These are phyloP conservation scores for Acanthosepion esculentum DNA, from an alignment of 2,888 invertebrate species.

Conservation along the genomic window DNA sequence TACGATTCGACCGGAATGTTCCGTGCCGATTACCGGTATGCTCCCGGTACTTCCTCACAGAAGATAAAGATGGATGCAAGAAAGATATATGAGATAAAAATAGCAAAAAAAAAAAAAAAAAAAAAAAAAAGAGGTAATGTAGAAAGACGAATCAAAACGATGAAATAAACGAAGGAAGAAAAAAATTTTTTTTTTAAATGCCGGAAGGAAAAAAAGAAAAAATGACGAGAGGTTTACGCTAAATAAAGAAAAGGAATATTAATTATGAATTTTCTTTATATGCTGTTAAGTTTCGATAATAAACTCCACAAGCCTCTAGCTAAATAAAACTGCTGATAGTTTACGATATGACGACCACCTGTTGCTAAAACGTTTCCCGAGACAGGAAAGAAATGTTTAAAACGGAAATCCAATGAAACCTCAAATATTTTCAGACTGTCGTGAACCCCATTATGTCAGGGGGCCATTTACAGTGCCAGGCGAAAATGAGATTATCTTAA, in stretches of 20 bases:
- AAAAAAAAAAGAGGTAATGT: too few relatives aligned
- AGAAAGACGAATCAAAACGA: too few relatives aligned
- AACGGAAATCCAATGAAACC: background rate
- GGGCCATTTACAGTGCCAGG: too few relatives aligned
- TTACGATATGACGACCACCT: background rate
- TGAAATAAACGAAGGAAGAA: too few relatives aligned
- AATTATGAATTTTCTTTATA: background rate
- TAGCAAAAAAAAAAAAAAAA: too few relatives aligned
- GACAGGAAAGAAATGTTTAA: background rate
- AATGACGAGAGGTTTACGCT: background rate
- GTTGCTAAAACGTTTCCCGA: background rate
- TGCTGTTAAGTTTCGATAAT: background rate
- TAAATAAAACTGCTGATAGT: background rate
- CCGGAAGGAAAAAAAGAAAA: background rate
- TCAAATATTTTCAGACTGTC: background rate
- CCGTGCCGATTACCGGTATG: too few relatives aligned
- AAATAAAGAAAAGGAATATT: background rate
- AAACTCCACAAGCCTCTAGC: background rate
- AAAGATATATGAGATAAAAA: too few relatives aligned
- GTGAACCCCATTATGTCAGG: background rate
- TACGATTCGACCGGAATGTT: too few relatives aligned
- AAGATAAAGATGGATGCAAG: too few relatives aligned
- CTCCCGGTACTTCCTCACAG: too few relatives aligned
- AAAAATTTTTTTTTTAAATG: too few relatives aligned
- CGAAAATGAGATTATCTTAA: too few relatives aligned